Evolutionary conservation across 2,888 invertebrate genomes (phyloP), one percentile per base, ranked within the genome.

Genomic region (Sipha maydis): DNA sequence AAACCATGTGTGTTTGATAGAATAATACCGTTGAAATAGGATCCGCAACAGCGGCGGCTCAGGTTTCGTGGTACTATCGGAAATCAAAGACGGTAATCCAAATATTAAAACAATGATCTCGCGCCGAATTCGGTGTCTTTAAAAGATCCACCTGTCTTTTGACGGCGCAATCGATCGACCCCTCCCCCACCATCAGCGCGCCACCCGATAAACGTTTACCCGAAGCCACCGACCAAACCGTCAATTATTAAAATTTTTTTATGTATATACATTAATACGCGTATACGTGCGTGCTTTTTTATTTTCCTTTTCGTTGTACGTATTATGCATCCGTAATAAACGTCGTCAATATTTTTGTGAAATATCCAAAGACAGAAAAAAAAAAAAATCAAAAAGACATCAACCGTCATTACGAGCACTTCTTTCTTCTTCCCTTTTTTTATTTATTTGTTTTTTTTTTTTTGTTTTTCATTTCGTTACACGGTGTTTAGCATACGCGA

Each of bases 231-330:
- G 41, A 73, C 80, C 73, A 41, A 80, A 73, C 80, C 79, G 79
- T 75, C 75, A 82, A 82, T 88, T 88, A 88, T 82, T 31, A 38
- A 75, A 73, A 80, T 88, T 88, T 88, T 77, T 69, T 17, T 67
- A n/a, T n/a, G n/a, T n/a, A n/a, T n/a, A n/a, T n/a, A n/a, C n/a
- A 31, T 67, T 41, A 11, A 25, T n/a, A 8, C 69, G 69, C 69
- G 69, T 41, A 14, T 48, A 48, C 48, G 48, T 14, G 48, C 48
- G 48, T 14, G 48, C 14, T n/a, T n/a, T n/a, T n/a, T n/a, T n/a
- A n/a, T n/a, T n/a, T n/a, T n/a, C n/a, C 11, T 48, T 48, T 48
- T 48, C 48, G 14, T 48, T 48, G 1, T 1, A 14, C 11, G 14
- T 48, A 48, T 14, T 14, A 48, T 8, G 48, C 48, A 48, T 48